Evolutionary conservation across 2,888 invertebrate genomes (phyloP).

Genomic region (Apodemia zela): DNA sequence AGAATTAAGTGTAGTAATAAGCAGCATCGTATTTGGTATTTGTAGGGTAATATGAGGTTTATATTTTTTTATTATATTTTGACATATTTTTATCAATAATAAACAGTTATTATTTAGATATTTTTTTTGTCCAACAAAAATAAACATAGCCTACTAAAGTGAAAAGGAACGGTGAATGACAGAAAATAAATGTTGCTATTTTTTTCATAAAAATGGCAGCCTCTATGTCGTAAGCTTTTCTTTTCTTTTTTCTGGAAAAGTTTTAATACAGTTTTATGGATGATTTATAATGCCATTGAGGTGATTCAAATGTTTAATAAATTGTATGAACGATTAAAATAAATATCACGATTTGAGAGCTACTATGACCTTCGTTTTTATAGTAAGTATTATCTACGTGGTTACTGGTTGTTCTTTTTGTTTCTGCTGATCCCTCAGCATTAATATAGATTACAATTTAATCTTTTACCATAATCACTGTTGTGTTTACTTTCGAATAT

Average conservation of each 20-base stretch:
- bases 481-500: not conserved
- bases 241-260: constrained; percentile 63
- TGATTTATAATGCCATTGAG: constrained; percentile 59
- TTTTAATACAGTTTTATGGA: constrained; percentile 56
- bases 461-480: not conserved
- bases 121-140: no score
- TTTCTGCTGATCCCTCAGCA: constrained; percentile 41
- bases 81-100: no score
- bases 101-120: no score
- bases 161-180: constrained; percentile 37
- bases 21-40: no score
- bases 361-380: constrained; percentile 56
- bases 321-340: constrained; percentile 46
- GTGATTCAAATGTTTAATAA: constrained; percentile 46
- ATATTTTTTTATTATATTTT: no score
- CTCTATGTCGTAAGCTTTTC: constrained; percentile 78
- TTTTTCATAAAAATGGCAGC: constrained; percentile 72
- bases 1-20: no score
- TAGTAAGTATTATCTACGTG: constrained; percentile 72
- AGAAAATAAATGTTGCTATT: constrained; percentile 59
- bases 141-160: constrained; percentile 17
- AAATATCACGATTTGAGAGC: constrained; percentile 49
- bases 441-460: constrained; percentile 27
- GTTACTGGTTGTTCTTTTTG: constrained; percentile 55
- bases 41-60: no score